Conservation (phyloP, 2,797 vertebrate species). For the Sebastes taczanowskii region DNA sequence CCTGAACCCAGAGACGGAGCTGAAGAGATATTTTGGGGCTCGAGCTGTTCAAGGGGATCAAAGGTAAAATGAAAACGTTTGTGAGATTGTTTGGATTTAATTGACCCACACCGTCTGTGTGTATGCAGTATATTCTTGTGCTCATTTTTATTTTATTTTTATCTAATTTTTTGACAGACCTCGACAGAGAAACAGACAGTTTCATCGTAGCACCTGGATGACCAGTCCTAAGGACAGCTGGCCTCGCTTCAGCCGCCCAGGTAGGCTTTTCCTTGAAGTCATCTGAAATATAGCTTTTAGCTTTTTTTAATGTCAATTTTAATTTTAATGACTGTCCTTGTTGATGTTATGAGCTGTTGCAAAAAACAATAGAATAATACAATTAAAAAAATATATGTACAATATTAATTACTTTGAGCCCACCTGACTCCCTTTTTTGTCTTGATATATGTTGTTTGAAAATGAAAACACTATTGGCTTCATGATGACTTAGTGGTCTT, state of each 20-base stretch:
- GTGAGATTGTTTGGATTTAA: background rate
- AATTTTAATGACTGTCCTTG: background rate
- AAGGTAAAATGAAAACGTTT: constrained; percentile 79
- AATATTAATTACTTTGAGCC: background rate
- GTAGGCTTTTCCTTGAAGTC: constrained; percentile 64
- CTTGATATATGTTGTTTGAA: background rate
- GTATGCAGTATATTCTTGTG: background rate
- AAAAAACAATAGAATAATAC: background rate
- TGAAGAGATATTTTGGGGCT: constrained; percentile 96
- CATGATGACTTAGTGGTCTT: background rate
- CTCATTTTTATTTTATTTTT: background rate
- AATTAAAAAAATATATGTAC: background rate
- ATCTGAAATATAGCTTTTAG: background rate
- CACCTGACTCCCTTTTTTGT: background rate
- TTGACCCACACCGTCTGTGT: background rate
- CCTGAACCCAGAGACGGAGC: constrained; percentile 95
- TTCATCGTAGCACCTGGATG: constrained; percentile 92
- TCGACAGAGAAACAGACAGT: constrained; percentile 90
- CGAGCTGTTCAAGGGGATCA: constrained; percentile 95
- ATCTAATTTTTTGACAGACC: constrained; percentile 73
- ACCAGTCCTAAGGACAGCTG: constrained; percentile 91
- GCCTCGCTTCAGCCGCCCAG: constrained; percentile 95
- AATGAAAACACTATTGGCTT: background rate
- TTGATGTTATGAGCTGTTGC: background rate
- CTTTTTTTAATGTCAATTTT: background rate